A percentile compares a stretch with the other conserved stretches of the same genome.
Evolutionary conservation across 1,140 invertebrate genomes (phyloP).

Genomic region (Caenorhabditis remanei): DNA sequence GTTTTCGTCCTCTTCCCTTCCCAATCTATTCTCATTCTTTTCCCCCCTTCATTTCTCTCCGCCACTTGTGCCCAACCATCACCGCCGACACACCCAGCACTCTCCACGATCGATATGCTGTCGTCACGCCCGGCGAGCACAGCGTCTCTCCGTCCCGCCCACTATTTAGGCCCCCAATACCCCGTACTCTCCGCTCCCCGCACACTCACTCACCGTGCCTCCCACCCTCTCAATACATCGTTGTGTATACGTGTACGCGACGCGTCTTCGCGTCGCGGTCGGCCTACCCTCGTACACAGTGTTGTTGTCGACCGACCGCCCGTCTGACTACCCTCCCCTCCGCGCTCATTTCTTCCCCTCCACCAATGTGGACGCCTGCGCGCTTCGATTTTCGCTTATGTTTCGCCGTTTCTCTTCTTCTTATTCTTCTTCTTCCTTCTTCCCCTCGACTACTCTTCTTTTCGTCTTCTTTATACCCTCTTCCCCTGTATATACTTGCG

Average conservation of each 20-base stretch:
- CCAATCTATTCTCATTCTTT: not conserved
- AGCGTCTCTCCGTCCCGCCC: not conserved
- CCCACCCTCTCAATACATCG: not conserved
- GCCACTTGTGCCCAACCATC: not conserved
- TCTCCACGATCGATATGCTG: conserved; percentile 36
- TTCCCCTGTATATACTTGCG: not conserved
- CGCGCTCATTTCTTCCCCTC: not conserved
- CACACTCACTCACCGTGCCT: not conserved
- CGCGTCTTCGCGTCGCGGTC: conserved; percentile 51
- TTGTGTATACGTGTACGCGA: conserved; percentile 3
- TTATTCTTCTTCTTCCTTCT: not conserved
- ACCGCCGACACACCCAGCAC: not conserved
- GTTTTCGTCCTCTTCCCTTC: not conserved
- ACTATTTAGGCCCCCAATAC: not conserved
- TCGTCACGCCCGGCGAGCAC: conserved; percentile 24
- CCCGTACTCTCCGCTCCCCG: not conserved
- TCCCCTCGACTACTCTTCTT: not conserved
- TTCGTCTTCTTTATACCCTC: not conserved
- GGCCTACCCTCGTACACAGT: conserved; percentile 43
- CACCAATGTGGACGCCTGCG: not conserved
- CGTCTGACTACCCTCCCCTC: conserved; percentile 19
- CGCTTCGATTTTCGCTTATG: not conserved
- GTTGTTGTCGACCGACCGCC: conserved; percentile 10
- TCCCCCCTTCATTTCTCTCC: not conserved
- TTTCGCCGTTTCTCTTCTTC: not conserved